These are phyloP conservation scores for Agrypnia vestita DNA, from an alignment of 1,140 invertebrate species.

Conservation along the genomic window DNA sequence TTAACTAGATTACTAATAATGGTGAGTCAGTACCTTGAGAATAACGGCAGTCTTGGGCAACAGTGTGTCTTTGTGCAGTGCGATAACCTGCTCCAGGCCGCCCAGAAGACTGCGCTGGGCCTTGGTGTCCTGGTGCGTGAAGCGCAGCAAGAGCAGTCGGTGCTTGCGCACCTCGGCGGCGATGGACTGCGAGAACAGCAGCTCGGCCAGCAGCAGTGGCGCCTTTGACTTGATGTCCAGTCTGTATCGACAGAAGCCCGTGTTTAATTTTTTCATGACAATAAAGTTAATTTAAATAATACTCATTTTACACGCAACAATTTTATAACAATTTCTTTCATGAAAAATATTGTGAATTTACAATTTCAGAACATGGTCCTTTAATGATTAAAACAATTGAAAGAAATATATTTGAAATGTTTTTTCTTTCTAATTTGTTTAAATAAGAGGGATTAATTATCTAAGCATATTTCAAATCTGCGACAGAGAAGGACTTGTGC, in stretches of 20 bases:
- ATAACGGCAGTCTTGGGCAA: slow-evolving; percentile 92
- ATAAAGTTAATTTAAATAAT: background rate
- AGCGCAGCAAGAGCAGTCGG: slow-evolving; percentile 84
- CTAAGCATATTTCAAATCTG: too few relatives aligned
- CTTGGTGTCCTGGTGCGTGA: slow-evolving; percentile 90
- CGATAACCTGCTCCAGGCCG: slow-evolving; percentile 95
- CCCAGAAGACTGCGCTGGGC: slow-evolving; percentile 96
- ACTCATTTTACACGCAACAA: too few relatives aligned
- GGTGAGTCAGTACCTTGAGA: slow-evolving; percentile 81
- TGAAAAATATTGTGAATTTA: too few relatives aligned
- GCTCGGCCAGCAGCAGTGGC: slow-evolving; percentile 92
- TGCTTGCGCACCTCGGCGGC: slow-evolving; percentile 83
- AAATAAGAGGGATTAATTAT: too few relatives aligned
- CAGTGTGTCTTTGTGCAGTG: slow-evolving; percentile 84
- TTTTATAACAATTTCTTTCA: too few relatives aligned
- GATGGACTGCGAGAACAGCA: slow-evolving; percentile 90
- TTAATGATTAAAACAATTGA: too few relatives aligned
- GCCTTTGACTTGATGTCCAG: slow-evolving; percentile 97
- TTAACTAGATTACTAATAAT: background rate
- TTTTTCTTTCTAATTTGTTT: too few relatives aligned
- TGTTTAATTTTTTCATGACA: background rate
- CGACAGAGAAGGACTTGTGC: too few relatives aligned
- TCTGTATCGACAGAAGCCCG: slow-evolving; percentile 65
- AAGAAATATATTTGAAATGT: too few relatives aligned
- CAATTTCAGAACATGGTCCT: too few relatives aligned